Conservation (phyloP, 2,113 vertebrate genomes). For the Amia ocellicauda region DNA sequence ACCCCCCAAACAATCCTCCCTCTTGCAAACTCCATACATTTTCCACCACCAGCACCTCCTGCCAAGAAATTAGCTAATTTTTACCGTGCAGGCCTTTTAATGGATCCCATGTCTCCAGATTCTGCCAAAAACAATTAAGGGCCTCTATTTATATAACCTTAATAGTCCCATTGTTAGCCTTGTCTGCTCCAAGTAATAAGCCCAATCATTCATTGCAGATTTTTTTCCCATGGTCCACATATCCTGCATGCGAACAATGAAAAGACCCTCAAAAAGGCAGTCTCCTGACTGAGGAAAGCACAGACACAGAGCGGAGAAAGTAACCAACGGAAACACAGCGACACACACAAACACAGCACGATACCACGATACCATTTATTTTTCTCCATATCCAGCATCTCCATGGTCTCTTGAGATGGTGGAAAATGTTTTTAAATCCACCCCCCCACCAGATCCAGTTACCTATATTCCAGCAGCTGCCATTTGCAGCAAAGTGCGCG, state of each 20-base stretch:
- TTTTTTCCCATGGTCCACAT: neutral
- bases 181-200: constrained; percentile 11
- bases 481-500: too few species aligned
- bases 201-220: neutral
- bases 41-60: constrained; percentile 26
- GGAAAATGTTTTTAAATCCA: constrained; percentile 4
- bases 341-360: neutral
- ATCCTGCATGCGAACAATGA: neutral
- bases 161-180: constrained; percentile 34
- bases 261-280: too few species aligned
- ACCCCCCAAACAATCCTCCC: too few species aligned
- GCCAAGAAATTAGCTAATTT: constrained; percentile 23
- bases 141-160: constrained; percentile 27
- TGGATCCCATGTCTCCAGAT: constrained; percentile 3
- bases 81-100: constrained; percentile 18
- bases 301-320: too few species aligned
- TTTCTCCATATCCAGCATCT: too few species aligned
- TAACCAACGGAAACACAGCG: neutral
- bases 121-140: constrained; percentile 26
- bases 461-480: constrained; percentile 1
- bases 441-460: constrained; percentile 25
- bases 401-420: too few species aligned
- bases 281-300: neutral
- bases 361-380: too few species aligned
- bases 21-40: constrained; percentile 1